Conservation (phyloP, 2,888 invertebrate genomes). For the Macaria notata region DNA sequence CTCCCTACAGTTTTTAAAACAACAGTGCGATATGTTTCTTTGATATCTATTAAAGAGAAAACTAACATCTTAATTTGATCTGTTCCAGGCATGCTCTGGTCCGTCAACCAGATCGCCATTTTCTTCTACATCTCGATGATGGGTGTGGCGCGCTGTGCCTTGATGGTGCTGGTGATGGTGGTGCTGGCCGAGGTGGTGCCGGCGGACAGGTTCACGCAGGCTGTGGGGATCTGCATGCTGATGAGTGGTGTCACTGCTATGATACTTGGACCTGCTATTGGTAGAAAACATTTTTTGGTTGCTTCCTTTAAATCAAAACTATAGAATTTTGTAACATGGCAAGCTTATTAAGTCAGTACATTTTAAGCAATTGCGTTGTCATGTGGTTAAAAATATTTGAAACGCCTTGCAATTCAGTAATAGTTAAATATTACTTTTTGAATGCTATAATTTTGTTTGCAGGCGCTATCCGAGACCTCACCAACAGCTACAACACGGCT, state of each 20-base stretch:
- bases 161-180: conserved; percentile 76
- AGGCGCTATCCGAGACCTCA: conserved; percentile 83
- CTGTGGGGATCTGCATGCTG: conserved; percentile 82
- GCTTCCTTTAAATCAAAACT: no score
- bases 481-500: conserved; percentile 80
- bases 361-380: no score
- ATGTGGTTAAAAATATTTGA: no score
- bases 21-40: no score
- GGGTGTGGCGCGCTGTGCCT: conserved; percentile 79
- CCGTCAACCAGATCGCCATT: conserved; percentile 43
- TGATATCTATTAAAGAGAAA: no score
- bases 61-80: no score
- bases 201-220: conserved; percentile 81
- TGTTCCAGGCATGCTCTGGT: conserved; percentile 57
- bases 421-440: no score
- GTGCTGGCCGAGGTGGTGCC: conserved; percentile 82
- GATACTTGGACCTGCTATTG: conserved; percentile 78
- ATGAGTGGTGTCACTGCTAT: conserved; percentile 76
- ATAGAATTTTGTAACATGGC: no score
- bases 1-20: no score
- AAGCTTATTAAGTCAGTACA: no score
- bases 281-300: conserved; percentile 56
- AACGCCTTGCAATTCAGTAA: no score
- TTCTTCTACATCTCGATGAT: conserved; percentile 59
- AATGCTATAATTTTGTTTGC: conserved; percentile 21